Conservation (phyloP, 2,113 vertebrate genomes). For the Halcyon senegalensis region DNA sequence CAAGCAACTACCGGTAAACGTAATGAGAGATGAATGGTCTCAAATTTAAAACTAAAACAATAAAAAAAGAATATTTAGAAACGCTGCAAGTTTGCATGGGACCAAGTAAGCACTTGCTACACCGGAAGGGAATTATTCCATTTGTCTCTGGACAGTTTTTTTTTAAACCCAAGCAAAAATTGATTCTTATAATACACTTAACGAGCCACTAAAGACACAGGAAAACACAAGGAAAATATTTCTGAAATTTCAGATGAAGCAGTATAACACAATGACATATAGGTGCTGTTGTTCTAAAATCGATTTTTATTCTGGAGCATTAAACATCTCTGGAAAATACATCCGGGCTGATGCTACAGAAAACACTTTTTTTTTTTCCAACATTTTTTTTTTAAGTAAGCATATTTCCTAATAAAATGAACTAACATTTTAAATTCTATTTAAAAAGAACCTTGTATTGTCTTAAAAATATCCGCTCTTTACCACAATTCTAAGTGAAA, state of each 20-base stretch:
- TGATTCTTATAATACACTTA: background rate
- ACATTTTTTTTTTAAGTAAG: background rate
- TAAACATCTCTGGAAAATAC: slow-evolving; percentile 70
- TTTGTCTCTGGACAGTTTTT: background rate
- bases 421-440: slow-evolving; percentile 25
- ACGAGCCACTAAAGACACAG: background rate
- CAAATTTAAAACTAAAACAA: accelerated
- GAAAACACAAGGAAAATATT: background rate
- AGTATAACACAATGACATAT: slow-evolving; percentile 23
- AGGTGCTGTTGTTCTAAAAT: slow-evolving; percentile 47
- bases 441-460: background rate
- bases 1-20: accelerated
- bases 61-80: too few relatives aligned
- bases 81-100: background rate
- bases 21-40: background rate
- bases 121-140: background rate
- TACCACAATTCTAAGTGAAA: slow-evolving; percentile 30
- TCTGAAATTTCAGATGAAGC: background rate
- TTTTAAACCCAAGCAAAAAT: background rate
- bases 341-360: slow-evolving; percentile 45
- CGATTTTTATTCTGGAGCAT: slow-evolving; percentile 70
- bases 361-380: background rate
- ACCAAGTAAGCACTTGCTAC: background rate
- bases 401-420: slow-evolving; percentile 45
- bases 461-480: slow-evolving; percentile 53